Percentiles rank a stretch among this genome's conserved stretches.
These are phyloP conservation scores for Triplophysa siluroides DNA, from an alignment of 2,113 vertebrate genomes.

Conservation along the genomic window DNA sequence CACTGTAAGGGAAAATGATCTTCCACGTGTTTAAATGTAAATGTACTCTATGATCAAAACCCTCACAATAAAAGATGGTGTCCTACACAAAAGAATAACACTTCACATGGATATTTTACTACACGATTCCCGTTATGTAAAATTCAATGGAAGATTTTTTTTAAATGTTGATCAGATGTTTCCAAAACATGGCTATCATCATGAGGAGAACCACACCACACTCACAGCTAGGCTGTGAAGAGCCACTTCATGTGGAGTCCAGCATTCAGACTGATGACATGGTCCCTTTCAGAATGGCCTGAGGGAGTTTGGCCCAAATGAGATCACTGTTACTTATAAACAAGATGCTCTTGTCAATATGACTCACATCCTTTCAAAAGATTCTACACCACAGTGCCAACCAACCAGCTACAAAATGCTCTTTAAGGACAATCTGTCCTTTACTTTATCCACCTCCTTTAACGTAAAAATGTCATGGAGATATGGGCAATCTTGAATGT, in stretches of 20 bases:
- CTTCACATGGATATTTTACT: neutral
- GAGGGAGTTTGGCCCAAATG: neutral
- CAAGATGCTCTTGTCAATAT: conserved; percentile 8
- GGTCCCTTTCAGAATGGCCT: neutral
- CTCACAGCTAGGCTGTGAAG: neutral
- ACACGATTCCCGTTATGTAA: neutral
- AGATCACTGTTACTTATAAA: conserved; percentile 4
- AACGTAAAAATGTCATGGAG: too few relatives aligned
- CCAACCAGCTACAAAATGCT: neutral
- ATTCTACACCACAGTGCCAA: neutral
- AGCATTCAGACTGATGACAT: neutral
- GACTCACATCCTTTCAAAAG: neutral
- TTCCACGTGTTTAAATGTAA: too few relatives aligned
- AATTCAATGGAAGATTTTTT: neutral
- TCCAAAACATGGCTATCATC: neutral
- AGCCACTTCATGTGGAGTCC: neutral
- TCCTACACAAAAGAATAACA: neutral
- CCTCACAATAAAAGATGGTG: neutral
- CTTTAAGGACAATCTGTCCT: neutral
- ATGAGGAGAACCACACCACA: neutral
- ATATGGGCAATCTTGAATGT: too few relatives aligned
- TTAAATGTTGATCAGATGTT: too few relatives aligned
- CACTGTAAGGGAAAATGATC: too few relatives aligned
- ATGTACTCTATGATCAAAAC: too few relatives aligned
- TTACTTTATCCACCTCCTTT: too few relatives aligned